Base-by-base conservation (phyloP, 2,888 invertebrate genomes). In the Cactoblastis cactorum region DNA sequence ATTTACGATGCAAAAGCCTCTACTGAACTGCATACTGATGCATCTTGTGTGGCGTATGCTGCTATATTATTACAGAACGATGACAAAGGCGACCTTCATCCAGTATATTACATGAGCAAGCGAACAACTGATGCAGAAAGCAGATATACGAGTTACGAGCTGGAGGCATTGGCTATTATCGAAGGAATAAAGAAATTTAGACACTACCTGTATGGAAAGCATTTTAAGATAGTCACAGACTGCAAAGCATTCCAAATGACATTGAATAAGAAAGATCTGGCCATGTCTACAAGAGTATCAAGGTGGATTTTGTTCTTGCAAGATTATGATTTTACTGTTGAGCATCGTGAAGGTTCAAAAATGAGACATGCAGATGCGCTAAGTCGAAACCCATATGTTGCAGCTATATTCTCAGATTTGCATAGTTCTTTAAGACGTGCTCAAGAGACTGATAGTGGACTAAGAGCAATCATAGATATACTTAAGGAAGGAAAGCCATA, bases 201-300 rank as follows among this genome's bases (percentile, higher is more conserved):
- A 8, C 18, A 52, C 0, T 70, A 70, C 17, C 19, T 70, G 11
- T 51, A 45, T 49, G 63, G 65, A 3, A 62, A 53, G 8, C 49
- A 37, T 0, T 65, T 67, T 28, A 66, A 60, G 33, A 59, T 69
- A 1, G 50, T 66, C 0, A 67, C 65, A 1, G 66, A 68, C 32
- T 60, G 60, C n/a, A 5, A 45, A 18, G 59, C 60, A n/a, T 55
- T 60, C 11, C 15, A 50, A 22, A 41, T 47, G 45, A 59, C 57
- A 0, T n/a, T 59, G 1, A 35, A 45, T 6, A 57, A 58, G 17
- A 43, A 37, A 6, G 37, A 37, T 37, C n/a, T n/a, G n/a, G n/a
- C n/a, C n/a, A 1, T 37, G 37, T 37, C 37, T 4, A 15, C 37
- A 1, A 37, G 15, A 37, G 37, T 37, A 9, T 15, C 37, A 1